Evolutionary conservation across 2,888 invertebrate genomes (phyloP).

Genomic region (Platycheirus albimanus): DNA sequence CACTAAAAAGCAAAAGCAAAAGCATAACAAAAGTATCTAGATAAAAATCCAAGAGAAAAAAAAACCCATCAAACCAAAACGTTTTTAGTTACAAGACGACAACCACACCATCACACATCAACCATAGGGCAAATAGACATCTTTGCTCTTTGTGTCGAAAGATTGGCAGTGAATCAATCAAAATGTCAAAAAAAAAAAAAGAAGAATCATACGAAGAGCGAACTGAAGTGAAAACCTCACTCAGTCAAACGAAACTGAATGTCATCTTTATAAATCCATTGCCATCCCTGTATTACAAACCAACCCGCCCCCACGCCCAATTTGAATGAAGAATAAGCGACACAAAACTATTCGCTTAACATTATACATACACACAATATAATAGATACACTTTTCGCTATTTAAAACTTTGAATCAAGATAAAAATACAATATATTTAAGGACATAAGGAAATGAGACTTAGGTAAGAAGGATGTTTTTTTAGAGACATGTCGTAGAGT

Average conservation of each 20-base stretch:
- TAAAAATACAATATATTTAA: constrained; percentile 2
- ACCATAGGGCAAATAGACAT: constrained; percentile 8
- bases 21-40: background rate
- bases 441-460: constrained; percentile 17
- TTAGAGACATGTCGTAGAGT: background rate
- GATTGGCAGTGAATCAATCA: constrained; percentile 66
- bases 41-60: background rate
- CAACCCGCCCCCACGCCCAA: background rate
- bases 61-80: constrained; percentile 23
- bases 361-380: background rate
- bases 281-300: background rate
- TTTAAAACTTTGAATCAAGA: constrained; percentile 37
- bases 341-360: background rate
- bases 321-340: constrained; percentile 5
- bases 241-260: constrained; percentile 48
- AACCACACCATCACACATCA: constrained; percentile 30
- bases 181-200: constrained; percentile 39
- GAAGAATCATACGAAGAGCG: too few species aligned
- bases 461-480: constrained; percentile 11
- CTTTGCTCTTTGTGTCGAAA: constrained; percentile 36
- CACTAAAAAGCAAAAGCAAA: background rate
- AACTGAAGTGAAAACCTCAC: constrained; percentile 61
- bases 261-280: constrained; percentile 52
- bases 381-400: constrained; percentile 22
- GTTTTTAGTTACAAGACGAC: constrained; percentile 14